Conservation (phyloP, 2,113 vertebrate species). For the Oncorhynchus masou region DNA sequence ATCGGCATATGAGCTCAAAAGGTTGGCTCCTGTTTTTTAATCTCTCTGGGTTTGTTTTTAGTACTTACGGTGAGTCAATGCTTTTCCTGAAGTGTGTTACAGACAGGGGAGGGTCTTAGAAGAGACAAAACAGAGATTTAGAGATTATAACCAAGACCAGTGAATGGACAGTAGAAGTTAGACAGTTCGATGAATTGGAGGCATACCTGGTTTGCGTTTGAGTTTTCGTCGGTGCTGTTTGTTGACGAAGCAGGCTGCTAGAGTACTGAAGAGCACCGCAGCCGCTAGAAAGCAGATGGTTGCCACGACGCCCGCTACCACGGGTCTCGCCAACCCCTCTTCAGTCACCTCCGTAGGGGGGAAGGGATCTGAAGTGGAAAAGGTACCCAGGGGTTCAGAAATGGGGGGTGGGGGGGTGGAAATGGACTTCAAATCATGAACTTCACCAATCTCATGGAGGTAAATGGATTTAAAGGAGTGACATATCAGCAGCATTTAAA, state of each 20-base stretch:
- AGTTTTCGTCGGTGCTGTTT: constrained; percentile 96
- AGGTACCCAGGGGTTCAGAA: constrained; percentile 16
- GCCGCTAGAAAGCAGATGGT: constrained; percentile 98
- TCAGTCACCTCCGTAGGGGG: constrained; percentile 90
- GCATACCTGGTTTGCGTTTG: constrained; percentile 95
- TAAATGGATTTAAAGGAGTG: not conserved
- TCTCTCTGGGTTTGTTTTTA: constrained; percentile 21
- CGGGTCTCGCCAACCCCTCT: constrained; percentile 90
- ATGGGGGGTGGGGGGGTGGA: too few relatives aligned
- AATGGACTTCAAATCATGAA: not conserved
- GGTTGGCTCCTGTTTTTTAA: constrained; percentile 44
- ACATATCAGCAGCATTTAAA: not conserved
- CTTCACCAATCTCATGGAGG: not conserved
- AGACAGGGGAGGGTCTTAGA: constrained; percentile 95
- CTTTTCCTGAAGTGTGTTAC: constrained; percentile 99
- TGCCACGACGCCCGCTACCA: constrained; percentile 95
- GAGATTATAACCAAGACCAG: constrained; percentile 8
- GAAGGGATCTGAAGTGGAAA: constrained; percentile 83
- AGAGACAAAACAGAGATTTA: constrained; percentile 53
- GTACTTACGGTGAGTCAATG: constrained; percentile 99
- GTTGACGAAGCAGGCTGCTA: constrained; percentile 97
- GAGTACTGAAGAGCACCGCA: constrained; percentile 95
- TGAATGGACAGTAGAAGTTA: constrained; percentile 5
- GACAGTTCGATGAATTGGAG: not conserved
- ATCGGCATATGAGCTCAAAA: constrained; percentile 55